Evolutionary conservation across 2,797 vertebrate species (phyloP), one percentile per base, ranked within the genome.

Genomic region (Sternotherus odoratus): DNA sequence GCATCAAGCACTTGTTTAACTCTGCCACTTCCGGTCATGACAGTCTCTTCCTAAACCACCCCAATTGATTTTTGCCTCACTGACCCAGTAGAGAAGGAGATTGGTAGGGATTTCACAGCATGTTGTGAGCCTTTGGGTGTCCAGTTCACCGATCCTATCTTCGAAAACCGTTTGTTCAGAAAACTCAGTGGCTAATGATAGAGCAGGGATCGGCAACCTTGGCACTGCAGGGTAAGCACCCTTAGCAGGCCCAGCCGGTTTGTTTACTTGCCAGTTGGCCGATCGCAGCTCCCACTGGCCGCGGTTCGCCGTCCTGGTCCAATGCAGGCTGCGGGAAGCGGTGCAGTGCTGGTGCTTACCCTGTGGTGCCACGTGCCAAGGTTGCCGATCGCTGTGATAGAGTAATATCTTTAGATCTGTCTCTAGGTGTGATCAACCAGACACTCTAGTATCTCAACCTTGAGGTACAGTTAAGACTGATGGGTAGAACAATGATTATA

Each of bases 331-430:
- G 43, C 43, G 43, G 43, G 43, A 5, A 43, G 43, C 43, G 5
- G 5, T 43, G n/a, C n/a, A n/a, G n/a, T n/a, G n/a, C n/a, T n/a
- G n/a, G n/a, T n/a, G n/a, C n/a, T n/a, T n/a, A n/a, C n/a, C n/a
- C n/a, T n/a, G n/a, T n/a, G n/a, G n/a, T n/a, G n/a, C n/a, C n/a
- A n/a, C n/a, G n/a, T n/a, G n/a, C n/a, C n/a, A n/a, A n/a, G n/a
- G n/a, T n/a, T n/a, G n/a, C n/a, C n/a, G n/a, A n/a, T n/a, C n/a
- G n/a, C n/a, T n/a, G n/a, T 66, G 48, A 24, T 69, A 56, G 79
- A 88, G 77, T 50, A 53, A 86, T 69, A 49, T 6, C 83, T 93
- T 66, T 95, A 94, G 83, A 91, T 89, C 54, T 63, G 60, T 82
- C 83, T 88, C 84, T 66, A 74, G 72, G 93, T 85, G 50, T 82